Conservation (phyloP, 2,888 invertebrate species). For the Heliconius aoede region DNA sequence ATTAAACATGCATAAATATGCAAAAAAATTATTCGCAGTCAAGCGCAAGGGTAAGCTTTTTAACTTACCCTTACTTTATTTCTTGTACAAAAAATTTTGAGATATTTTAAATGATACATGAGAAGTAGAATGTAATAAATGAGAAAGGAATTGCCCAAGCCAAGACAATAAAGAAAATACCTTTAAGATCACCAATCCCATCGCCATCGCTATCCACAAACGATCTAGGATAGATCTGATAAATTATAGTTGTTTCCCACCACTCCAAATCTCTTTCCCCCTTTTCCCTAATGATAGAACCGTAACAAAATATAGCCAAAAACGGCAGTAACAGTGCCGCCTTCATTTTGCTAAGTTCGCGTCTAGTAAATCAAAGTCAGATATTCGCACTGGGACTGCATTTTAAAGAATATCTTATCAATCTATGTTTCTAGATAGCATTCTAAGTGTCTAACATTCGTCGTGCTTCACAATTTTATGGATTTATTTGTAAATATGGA, state of each 20-base stretch:
- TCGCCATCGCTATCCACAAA: constrained; percentile 90
- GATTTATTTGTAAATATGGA: neutral
- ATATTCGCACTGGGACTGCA: constrained; percentile 32
- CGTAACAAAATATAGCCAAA: constrained; percentile 55
- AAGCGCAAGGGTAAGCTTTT: no score
- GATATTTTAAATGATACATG: neutral
- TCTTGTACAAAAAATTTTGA: neutral
- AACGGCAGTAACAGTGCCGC: constrained; percentile 57
- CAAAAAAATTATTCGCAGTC: neutral
- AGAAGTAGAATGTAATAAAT: neutral
- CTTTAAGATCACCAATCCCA: constrained; percentile 86
- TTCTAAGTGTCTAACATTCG: neutral
- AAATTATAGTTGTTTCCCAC: constrained; percentile 90
- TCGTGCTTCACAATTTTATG: neutral
- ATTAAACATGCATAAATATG: neutral
- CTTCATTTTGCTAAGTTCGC: constrained; percentile 55
- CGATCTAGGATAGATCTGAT: constrained; percentile 91
- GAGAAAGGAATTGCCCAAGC: neutral
- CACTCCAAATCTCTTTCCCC: constrained; percentile 79
- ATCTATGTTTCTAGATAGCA: constrained; percentile 5
- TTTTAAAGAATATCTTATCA: constrained; percentile 34
- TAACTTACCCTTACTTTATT: neutral
- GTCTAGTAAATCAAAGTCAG: constrained; percentile 15
- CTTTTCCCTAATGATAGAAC: constrained; percentile 51
- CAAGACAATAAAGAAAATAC: constrained; percentile 56